Evolutionary conservation across 2,113 vertebrate species (phyloP).

Genomic region (Apteryx mantelli): DNA sequence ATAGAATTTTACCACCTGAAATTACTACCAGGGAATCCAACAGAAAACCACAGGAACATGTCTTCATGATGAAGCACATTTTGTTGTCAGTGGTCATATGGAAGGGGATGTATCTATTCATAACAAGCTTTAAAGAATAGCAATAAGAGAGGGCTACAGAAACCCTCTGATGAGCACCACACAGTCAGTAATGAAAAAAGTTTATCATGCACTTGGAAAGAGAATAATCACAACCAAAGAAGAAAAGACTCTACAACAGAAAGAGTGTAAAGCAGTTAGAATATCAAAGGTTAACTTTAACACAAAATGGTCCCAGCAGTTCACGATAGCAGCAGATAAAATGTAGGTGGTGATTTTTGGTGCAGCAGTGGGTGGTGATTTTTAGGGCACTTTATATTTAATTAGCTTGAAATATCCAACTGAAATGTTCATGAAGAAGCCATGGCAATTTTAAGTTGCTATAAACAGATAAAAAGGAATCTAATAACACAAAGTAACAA

Average conservation of each 20-base stretch:
- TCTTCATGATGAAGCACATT: neutral
- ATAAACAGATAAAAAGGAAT: neutral
- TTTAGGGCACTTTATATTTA: conserved; percentile 5
- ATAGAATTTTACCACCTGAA: neutral
- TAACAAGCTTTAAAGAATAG: neutral
- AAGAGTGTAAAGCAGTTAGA: neutral
- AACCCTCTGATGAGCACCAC: neutral
- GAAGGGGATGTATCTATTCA: neutral
- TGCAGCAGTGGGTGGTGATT: neutral
- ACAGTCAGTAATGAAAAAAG: neutral
- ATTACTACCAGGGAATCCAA: neutral
- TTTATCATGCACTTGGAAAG: neutral
- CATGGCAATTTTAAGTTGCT: neutral
- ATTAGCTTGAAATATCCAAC: neutral
- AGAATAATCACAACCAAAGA: neutral
- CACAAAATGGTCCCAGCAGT: neutral
- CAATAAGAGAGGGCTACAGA: neutral
- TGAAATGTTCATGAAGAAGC: neutral
- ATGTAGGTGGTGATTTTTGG: conserved; percentile 19
- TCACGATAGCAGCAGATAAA: conserved; percentile 24
- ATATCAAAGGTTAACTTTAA: conserved; percentile 41
- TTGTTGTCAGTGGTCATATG: neutral
- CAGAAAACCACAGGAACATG: neutral
- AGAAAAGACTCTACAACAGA: neutral
- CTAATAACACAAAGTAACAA: neutral